These are phyloP conservation scores for Drosophila azteca DNA, from an alignment of 1,140 invertebrate species.

Conservation along the genomic window DNA sequence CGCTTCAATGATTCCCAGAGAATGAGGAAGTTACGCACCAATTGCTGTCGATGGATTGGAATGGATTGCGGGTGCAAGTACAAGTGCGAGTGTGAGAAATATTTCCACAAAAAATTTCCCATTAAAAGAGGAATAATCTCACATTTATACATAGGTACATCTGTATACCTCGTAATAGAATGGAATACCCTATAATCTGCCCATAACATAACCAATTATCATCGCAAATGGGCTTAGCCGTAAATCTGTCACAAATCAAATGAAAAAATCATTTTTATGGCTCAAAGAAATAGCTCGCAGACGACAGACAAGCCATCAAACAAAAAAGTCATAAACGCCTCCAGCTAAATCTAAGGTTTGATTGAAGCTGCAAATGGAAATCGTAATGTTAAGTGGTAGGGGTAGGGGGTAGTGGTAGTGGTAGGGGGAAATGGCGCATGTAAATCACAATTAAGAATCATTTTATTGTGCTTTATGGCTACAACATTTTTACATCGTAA, in stretches of 20 bases:
- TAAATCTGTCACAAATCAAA: constrained; percentile 43
- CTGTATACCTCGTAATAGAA: no score
- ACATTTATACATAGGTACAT: no score
- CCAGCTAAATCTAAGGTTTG: constrained; percentile 14
- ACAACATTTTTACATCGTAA: constrained; percentile 29
- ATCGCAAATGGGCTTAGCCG: constrained; percentile 7
- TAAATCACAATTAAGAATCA: constrained; percentile 53
- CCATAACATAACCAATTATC: constrained; percentile 11
- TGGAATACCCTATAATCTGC: no score
- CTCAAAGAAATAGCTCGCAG: constrained; percentile 27
- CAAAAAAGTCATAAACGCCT: constrained; percentile 42
- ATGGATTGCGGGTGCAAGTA: not conserved
- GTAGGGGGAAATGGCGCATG: constrained; percentile 38
- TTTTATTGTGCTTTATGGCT: constrained; percentile 22
- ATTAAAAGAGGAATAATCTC: not conserved
- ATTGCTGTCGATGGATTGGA: constrained; percentile 12
- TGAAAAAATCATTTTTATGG: constrained; percentile 28
- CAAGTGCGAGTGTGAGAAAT: not conserved
- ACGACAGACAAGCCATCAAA: constrained; percentile 25
- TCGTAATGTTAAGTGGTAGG: not conserved
- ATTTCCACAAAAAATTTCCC: constrained; percentile 9
- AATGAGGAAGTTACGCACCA: constrained; percentile 50
- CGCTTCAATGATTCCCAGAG: constrained; percentile 39
- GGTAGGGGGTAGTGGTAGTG: no score
- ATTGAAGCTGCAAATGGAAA: constrained; percentile 24